Evolutionary conservation across 2,113 vertebrate genomes (phyloP).

Genomic region (Corythornis cristatus): DNA sequence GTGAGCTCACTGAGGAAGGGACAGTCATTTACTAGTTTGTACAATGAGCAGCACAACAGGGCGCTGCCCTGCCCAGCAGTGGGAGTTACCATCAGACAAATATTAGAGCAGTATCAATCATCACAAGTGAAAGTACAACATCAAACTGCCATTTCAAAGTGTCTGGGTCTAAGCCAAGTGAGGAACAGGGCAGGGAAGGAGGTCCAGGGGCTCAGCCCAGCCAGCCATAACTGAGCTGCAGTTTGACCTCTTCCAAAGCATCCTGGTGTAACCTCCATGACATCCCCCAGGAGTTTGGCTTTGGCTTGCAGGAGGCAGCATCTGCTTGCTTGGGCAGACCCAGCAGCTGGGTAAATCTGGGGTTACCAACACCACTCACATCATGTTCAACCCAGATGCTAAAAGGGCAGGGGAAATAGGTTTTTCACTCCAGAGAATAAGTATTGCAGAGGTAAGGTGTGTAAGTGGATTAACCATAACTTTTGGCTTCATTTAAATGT

Average conservation of each 20-base stretch:
- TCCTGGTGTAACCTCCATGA: rapidly evolving
- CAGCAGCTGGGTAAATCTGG: neutral
- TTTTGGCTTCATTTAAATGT: neutral
- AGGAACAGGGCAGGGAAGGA: neutral
- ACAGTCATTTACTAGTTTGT: slow-evolving; percentile 26
- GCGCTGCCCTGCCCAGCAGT: neutral
- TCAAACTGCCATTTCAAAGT: neutral
- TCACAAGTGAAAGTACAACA: neutral
- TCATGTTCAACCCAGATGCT: neutral
- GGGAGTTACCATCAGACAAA: slow-evolving; percentile 27
- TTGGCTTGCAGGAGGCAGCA: neutral
- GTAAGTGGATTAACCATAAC: neutral
- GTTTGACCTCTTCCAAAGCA: neutral
- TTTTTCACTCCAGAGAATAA: neutral
- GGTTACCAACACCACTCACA: neutral
- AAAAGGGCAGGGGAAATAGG: rapidly evolving
- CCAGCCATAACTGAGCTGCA: rapidly evolving
- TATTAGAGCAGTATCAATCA: slow-evolving; percentile 39
- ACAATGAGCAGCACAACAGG: slow-evolving; percentile 46
- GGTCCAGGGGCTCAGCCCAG: neutral
- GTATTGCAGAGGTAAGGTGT: neutral
- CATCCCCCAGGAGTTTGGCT: neutral
- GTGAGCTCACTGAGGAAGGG: slow-evolving; percentile 49
- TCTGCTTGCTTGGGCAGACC: neutral
- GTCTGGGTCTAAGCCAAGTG: neutral